phyloP scores from a whole-genome alignment of 2,113 vertebrate genomes.

The Ochotona princeps region DNA sequence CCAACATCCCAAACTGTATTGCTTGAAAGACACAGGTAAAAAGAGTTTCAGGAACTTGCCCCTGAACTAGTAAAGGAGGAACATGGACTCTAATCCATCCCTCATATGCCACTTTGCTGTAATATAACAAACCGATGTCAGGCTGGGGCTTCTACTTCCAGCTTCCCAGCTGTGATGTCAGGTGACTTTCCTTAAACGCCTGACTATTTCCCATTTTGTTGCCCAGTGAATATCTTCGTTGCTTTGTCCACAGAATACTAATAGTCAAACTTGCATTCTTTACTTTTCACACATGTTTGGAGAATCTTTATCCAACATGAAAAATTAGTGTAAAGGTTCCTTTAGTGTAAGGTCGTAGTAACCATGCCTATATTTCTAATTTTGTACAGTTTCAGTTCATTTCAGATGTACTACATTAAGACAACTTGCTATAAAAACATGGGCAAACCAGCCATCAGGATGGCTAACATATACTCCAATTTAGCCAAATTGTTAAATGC shows the following conservation, averaged over 20 bases:
- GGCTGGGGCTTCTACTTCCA: background rate
- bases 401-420: background rate
- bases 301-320: background rate
- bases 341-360: background rate
- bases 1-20: background rate
- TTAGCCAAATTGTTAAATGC: constrained; percentile 6
- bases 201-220: background rate
- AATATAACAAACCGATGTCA: background rate
- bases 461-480: background rate
- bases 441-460: background rate
- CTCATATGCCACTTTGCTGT: background rate
- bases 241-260: background rate
- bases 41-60: background rate
- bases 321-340: background rate
- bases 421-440: background rate
- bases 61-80: background rate
- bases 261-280: background rate
- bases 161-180: background rate
- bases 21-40: background rate
- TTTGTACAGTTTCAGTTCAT: background rate
- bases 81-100: background rate
- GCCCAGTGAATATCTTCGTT: background rate
- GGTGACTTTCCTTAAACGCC: background rate
- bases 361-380: background rate
- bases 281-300: background rate